Conservation (phyloP, 2,797 vertebrate species). For the Poeciliopsis paucimaculata region DNA sequence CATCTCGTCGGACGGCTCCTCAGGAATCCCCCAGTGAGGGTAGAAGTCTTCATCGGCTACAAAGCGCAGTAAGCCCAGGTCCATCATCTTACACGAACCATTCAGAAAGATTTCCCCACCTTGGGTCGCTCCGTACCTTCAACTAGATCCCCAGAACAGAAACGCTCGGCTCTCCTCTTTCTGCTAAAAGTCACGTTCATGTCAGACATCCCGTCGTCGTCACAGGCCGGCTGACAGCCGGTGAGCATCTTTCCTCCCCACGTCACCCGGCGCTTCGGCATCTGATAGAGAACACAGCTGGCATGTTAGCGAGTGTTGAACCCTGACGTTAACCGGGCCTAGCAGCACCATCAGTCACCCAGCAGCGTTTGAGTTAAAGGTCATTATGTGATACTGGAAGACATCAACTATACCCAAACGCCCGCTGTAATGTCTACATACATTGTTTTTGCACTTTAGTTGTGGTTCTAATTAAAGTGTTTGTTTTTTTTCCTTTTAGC, state of each 20-base stretch:
- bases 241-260: conserved; percentile 89
- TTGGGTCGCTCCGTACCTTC: conserved; percentile 54
- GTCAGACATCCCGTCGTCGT: conserved; percentile 43
- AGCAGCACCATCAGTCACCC: no score
- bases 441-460: no score
- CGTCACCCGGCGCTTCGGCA: conserved; percentile 89
- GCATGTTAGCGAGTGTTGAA: accelerated
- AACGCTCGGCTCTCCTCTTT: conserved; percentile 71
- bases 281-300: conserved; percentile 64
- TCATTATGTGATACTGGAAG: no score
- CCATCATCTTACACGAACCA: background rate
- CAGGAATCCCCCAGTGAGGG: conserved; percentile 63
- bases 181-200: conserved; percentile 65
- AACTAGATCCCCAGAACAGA: conserved; percentile 49
- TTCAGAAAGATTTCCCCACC: background rate
- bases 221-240: conserved; percentile 1
- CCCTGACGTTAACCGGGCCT: no score
- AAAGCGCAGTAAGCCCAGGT: background rate
- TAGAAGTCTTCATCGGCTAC: conserved; percentile 77
- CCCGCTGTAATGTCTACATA: no score
- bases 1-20: conserved; percentile 65
- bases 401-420: no score
- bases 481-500: no score
- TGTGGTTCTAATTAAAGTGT: no score
- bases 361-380: no score